Conservation (phyloP, 2,888 invertebrate species). For the Cordilura impudica region DNA sequence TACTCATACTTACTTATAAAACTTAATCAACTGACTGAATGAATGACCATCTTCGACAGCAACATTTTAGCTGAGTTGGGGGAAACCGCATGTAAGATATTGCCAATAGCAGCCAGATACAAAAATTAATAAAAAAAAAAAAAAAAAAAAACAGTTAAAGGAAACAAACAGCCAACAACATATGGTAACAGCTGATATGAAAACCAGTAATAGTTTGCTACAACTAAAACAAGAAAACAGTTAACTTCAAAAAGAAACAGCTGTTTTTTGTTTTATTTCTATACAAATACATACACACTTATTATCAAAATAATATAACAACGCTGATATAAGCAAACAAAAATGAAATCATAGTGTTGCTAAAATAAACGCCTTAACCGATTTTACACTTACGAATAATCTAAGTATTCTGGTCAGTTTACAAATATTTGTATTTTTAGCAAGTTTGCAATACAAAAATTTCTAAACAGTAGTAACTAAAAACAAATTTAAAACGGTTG, state of each 20-base stretch:
- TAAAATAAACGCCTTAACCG: constrained; percentile 37
- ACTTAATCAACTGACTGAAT: background rate
- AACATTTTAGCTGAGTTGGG: background rate
- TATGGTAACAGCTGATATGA: constrained; percentile 56
- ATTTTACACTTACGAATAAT: constrained; percentile 52
- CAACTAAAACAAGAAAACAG: background rate
- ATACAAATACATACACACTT: constrained; percentile 22
- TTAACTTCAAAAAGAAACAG: constrained; percentile 10
- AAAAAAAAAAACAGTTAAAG: background rate
- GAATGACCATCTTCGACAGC: constrained; percentile 20
- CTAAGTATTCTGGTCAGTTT: constrained; percentile 2
- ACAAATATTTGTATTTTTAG: background rate
- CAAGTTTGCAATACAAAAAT: too few relatives aligned
- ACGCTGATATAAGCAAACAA: too few relatives aligned
- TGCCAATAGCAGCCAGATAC: constrained; percentile 17
- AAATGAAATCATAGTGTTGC: background rate
- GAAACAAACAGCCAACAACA: background rate
- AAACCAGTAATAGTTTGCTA: constrained; percentile 29
- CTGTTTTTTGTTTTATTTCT: constrained; percentile 35
- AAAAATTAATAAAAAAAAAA: constrained; percentile 1
- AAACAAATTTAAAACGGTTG: constrained; percentile 22
- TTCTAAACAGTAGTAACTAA: constrained; percentile 36
- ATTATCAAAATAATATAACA: background rate
- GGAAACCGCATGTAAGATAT: constrained; percentile 15
- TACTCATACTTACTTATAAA: background rate